These are phyloP conservation scores for Bufo gargarizans DNA, from an alignment of 2,113 vertebrate genomes.

Conservation along the genomic window DNA sequence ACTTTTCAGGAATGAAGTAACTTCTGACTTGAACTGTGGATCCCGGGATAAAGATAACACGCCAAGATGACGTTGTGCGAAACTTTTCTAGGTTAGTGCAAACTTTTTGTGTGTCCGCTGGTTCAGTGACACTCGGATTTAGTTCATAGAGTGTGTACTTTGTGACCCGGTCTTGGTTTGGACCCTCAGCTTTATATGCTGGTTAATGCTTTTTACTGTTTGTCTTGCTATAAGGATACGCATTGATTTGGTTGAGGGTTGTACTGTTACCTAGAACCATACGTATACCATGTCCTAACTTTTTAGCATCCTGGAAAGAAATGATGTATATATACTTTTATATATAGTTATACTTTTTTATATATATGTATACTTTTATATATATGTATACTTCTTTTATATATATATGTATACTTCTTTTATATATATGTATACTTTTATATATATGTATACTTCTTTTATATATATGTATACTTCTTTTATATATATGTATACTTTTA, in stretches of 20 bases:
- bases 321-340: too few species aligned
- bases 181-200: neutral
- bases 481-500: neutral
- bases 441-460: neutral
- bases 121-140: neutral
- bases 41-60: conserved; percentile 59
- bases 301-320: too few species aligned
- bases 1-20: conserved; percentile 82
- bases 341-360: too few species aligned
- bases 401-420: neutral
- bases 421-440: neutral
- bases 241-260: neutral
- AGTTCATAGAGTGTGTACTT: neutral
- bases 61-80: conserved; percentile 89
- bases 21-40: conserved; percentile 61
- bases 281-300: too few species aligned
- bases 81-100: conserved; percentile 88
- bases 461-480: neutral
- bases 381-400: too few species aligned
- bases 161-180: neutral
- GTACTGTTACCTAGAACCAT: neutral
- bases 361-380: too few species aligned
- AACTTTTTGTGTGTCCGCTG: neutral
- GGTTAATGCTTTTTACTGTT: neutral
- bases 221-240: neutral